Conservation (phyloP, 2,888 invertebrate species). For the Drosophila crucigera region DNA sequence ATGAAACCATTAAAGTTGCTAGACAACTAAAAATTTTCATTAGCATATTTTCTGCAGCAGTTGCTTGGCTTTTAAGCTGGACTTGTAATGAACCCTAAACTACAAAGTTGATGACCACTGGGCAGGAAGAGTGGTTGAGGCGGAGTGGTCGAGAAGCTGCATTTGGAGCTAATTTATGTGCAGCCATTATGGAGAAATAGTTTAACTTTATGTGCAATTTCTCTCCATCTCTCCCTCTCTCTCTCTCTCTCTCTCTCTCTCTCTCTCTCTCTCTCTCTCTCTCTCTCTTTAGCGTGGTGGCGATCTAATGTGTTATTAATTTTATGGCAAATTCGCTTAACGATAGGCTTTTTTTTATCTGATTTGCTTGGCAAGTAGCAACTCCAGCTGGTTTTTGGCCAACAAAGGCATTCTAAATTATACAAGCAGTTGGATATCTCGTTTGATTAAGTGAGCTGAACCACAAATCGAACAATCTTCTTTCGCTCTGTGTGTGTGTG, state of each 20-base stretch:
- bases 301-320: conserved; percentile 81
- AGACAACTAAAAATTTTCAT: conserved; percentile 71
- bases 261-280: neutral
- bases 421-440: conserved; percentile 82
- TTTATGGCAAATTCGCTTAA: conserved; percentile 71
- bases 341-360: conserved; percentile 35
- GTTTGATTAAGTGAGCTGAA: conserved; percentile 81
- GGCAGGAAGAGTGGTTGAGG: neutral
- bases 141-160: neutral
- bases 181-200: conserved; percentile 67
- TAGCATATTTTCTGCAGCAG: conserved; percentile 61
- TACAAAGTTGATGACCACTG: conserved; percentile 70
- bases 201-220: conserved; percentile 71
- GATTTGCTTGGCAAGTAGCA: conserved; percentile 16
- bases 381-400: conserved; percentile 44
- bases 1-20: conserved; percentile 75
- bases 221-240: conserved; percentile 24
- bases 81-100: conserved; percentile 68
- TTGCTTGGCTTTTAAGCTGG: conserved; percentile 12
- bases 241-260: no score
- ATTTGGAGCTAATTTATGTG: conserved; percentile 59
- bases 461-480: conserved; percentile 28
- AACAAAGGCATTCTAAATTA: conserved; percentile 79
- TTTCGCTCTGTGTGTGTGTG: conserved; percentile 12
- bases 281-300: neutral